Conservation (phyloP, 2,888 invertebrate genomes). For the Oligia latruncula region DNA sequence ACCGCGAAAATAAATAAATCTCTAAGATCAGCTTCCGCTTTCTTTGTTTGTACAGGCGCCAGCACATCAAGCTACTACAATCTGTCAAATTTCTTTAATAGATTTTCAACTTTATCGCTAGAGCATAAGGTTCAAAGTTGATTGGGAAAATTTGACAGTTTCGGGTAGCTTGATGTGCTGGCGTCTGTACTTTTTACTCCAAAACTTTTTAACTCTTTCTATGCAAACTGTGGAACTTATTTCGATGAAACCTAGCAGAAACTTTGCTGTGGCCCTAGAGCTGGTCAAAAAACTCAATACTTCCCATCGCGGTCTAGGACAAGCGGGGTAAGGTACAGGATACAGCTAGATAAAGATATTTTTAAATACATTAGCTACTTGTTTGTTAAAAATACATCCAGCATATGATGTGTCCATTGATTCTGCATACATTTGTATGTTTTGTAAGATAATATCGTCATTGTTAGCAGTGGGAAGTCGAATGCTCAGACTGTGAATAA, state of each 20-base stretch:
- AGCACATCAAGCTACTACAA: too few relatives aligned
- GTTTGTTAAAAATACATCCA: slow-evolving; percentile 15
- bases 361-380: background rate
- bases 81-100: too few relatives aligned
- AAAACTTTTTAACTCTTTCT: background rate
- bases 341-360: too few relatives aligned
- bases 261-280: background rate
- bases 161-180: too few relatives aligned
- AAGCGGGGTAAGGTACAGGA: background rate
- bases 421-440: slow-evolving; percentile 46
- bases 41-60: too few relatives aligned
- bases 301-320: too few relatives aligned
- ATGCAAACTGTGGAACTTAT: background rate
- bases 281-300: background rate
- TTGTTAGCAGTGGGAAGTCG: slow-evolving; percentile 49
- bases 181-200: background rate
- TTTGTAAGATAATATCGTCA: slow-evolving; percentile 41
- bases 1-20: background rate
- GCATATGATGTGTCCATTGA: slow-evolving; percentile 31
- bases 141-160: too few relatives aligned
- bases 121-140: too few relatives aligned
- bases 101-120: too few relatives aligned
- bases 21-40: background rate
- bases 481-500: slow-evolving; percentile 68
- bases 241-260: background rate